Percentiles rank a stretch among this genome's conserved stretches.
These are phyloP conservation scores for Trissolcus brochymenae DNA, from an alignment of 2,888 invertebrate species.

Conservation along the genomic window DNA sequence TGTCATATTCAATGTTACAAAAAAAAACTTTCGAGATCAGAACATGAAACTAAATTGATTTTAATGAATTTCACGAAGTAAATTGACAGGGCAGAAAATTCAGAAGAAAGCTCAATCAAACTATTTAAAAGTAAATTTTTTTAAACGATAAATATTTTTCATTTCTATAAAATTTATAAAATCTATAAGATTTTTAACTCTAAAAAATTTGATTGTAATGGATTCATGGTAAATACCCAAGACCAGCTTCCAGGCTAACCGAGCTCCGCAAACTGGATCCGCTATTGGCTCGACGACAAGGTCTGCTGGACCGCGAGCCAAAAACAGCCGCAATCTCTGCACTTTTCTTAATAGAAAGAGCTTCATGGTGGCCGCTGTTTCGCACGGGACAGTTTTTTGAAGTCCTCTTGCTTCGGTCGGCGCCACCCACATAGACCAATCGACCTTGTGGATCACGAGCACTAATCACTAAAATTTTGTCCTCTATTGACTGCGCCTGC, in stretches of 20 bases:
- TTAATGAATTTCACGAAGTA: no score
- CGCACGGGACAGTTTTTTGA: conserved; percentile 60
- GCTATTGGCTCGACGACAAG: conserved; percentile 68
- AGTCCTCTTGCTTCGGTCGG: conserved; percentile 66
- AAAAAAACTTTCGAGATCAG: no score
- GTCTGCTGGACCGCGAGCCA: conserved; percentile 80
- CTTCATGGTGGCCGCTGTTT: conserved; percentile 78
- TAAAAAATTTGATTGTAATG: neutral
- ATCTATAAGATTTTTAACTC: neutral
- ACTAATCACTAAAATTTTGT: conserved; percentile 77
- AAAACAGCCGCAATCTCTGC: conserved; percentile 93
- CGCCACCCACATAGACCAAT: conserved; percentile 76
- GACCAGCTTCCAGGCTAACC: conserved; percentile 72
- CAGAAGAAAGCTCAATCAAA: no score
- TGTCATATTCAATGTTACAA: no score
- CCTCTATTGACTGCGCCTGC: conserved; percentile 67
- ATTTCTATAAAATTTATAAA: no score
- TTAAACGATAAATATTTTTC: no score
- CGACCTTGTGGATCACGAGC: conserved; percentile 77
- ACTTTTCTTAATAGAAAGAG: conserved; percentile 90
- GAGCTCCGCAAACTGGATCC: conserved; percentile 72
- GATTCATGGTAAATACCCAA: conserved; percentile 72
- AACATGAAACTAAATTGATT: no score
- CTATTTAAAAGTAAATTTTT: no score
- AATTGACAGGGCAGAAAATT: no score